These are phyloP conservation scores for Hyperoplus immaculatus DNA, from an alignment of 2,797 vertebrate genomes.

Conservation along the genomic window DNA sequence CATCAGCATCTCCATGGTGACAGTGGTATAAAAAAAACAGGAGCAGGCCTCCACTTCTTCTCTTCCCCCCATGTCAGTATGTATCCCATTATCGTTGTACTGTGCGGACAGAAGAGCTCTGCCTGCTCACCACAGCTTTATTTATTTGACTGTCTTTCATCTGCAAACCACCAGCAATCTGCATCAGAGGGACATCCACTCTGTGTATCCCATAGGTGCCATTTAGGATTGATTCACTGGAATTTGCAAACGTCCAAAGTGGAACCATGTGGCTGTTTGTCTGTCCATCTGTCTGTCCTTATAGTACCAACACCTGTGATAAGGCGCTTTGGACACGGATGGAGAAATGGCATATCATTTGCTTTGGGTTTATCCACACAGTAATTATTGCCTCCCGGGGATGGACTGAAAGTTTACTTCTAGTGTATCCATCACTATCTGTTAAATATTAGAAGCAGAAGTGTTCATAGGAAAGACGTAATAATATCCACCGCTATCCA, in stretches of 20 bases:
- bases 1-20: slow-evolving; percentile 69
- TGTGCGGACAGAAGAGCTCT: slow-evolving; percentile 78
- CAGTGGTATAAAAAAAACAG: slow-evolving; percentile 61
- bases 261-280: slow-evolving; percentile 82
- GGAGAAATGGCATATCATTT: slow-evolving; percentile 34
- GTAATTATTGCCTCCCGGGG: slow-evolving; percentile 30
- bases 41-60: slow-evolving; percentile 66
- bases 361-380: slow-evolving; percentile 27
- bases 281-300: slow-evolving; percentile 68
- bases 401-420: slow-evolving; percentile 35
- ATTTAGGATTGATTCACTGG: slow-evolving; percentile 85
- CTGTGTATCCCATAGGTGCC: slow-evolving; percentile 83
- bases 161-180: slow-evolving; percentile 83
- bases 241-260: slow-evolving; percentile 82
- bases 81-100: slow-evolving; percentile 82
- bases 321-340: slow-evolving; percentile 43
- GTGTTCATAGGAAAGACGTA: slow-evolving; percentile 25
- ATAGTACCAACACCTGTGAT: slow-evolving; percentile 73
- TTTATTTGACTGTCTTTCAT: slow-evolving; percentile 88
- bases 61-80: slow-evolving; percentile 70
- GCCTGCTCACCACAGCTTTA: slow-evolving; percentile 80
- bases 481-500: slow-evolving; percentile 24
- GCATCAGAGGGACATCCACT: slow-evolving; percentile 81
- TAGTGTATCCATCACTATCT: slow-evolving; percentile 36
- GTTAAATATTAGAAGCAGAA: slow-evolving; percentile 45